A percentile compares a stretch with the other conserved stretches of the same genome.
Evolutionary conservation across 2,113 vertebrate genomes (phyloP).

Genomic region (Euleptes europaea): DNA sequence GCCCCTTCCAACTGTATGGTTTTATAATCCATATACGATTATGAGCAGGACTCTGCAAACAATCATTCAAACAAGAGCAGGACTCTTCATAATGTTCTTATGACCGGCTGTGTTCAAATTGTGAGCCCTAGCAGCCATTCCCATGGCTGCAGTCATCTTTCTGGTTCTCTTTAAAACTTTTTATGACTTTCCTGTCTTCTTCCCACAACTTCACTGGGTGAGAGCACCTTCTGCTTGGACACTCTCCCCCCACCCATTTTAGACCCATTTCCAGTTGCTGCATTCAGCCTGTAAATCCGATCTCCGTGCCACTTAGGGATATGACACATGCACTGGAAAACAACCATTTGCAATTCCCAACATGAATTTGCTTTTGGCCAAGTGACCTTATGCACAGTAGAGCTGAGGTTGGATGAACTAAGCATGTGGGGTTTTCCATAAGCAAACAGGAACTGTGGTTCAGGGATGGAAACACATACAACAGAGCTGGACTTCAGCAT

Average conservation of each 20-base stretch:
- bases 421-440: neutral
- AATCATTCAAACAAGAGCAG: too few relatives aligned
- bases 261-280: neutral
- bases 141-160: neutral
- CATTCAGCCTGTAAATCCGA: neutral
- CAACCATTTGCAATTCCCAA: neutral
- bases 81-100: too few relatives aligned
- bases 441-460: neutral
- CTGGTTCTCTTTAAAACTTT: neutral
- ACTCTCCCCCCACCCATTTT: neutral
- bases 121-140: too few relatives aligned
- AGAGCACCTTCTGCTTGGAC: too few relatives aligned
- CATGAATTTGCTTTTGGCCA: neutral
- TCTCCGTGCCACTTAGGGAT: neutral
- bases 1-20: too few relatives aligned
- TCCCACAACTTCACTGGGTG: too few relatives aligned
- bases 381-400: neutral
- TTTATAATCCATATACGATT: too few relatives aligned
- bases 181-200: neutral
- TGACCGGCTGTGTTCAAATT: too few relatives aligned
- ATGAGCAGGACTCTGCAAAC: too few relatives aligned
- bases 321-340: neutral
- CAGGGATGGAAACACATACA: neutral
- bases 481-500: neutral
- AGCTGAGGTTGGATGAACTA: neutral